Base-by-base conservation (phyloP, 30 jellyfish, hydroid and myxozoan species). In the Pseudorhiza aurosa region DNA sequence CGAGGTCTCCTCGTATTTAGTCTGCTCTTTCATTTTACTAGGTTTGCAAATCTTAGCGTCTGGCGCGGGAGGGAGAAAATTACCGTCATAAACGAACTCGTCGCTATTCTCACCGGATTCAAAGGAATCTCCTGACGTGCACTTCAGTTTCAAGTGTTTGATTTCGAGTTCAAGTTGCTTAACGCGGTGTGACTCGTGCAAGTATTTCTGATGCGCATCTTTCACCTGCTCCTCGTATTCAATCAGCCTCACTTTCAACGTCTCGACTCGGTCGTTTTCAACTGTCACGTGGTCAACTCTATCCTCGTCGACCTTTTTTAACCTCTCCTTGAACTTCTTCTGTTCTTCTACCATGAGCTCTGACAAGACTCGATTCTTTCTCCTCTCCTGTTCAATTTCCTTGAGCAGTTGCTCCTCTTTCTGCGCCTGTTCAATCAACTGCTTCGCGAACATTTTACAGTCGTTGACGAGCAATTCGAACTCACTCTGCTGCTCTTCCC, bases 321-420 rank as follows among this genome's bases (percentile, higher is more conserved):
- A 79, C 55, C 77, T 67, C 62, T 91, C 98, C 73, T 91, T 91
- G 51, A 72, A 91, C 55, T 73, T 75, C 63, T 84, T 96, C 44
- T 92, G 90, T 72, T 91, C 98, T 47, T 83, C 92, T 28, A 91
- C 92, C 95, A 91, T 77, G 4, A 91, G 92, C 50, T 92, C 98
- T 24, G 96, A 77, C 35, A 92, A 60, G 4, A 81, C 83, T 60
- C 89, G 81, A 65, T 88, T 92, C 65, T 85, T 85, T 53, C 81
- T 74, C 69, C 72, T 85, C 70, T 92, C 98, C 63, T 92, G 94
- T 32, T 92, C 98, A 27, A 91, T 72, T 26, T 86, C 96, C 40
- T 63, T 93, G 15, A 22, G 68, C 59, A 81, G 55, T 55, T 75
- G 89, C 62, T 93, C 97, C 43, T 82, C 93, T 39, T 72, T 80